phyloP scores from a whole-genome alignment of 2,113 vertebrate genomes.

The Chunga burmeisteri region DNA sequence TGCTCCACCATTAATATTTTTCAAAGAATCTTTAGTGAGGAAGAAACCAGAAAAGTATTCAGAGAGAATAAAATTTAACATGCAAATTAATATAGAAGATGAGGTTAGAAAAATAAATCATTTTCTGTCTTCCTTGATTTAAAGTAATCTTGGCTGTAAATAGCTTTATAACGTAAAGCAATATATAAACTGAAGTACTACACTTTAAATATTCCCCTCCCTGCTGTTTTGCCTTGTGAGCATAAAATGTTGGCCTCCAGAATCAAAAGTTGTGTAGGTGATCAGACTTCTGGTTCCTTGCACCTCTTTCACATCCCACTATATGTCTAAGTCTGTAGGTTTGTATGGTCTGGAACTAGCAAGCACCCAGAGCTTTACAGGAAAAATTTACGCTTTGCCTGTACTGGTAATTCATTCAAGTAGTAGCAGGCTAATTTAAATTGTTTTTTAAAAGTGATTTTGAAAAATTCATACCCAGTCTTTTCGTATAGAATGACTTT shows the following conservation, averaged over 20 bases:
- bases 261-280: neutral
- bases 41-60: neutral
- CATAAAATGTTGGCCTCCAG: neutral
- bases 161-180: neutral
- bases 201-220: neutral
- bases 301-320: neutral
- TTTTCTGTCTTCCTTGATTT: neutral
- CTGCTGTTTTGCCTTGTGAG: neutral
- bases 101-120: neutral
- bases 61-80: neutral
- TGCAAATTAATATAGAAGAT: neutral
- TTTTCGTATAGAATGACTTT: neutral
- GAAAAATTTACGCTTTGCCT: neutral
- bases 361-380: neutral
- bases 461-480: neutral
- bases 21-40: neutral
- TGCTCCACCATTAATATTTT: neutral
- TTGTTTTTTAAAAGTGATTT: neutral
- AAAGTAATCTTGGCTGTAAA: neutral
- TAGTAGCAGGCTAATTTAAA: neutral
- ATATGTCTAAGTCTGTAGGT: neutral
- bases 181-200: neutral
- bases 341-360: neutral
- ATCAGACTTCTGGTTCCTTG: neutral
- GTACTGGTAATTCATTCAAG: neutral